A percentile compares a stretch with the other conserved stretches of the same genome.
phyloP scores from a whole-genome alignment of 2,888 invertebrate genomes.

The Morpho achilles region DNA sequence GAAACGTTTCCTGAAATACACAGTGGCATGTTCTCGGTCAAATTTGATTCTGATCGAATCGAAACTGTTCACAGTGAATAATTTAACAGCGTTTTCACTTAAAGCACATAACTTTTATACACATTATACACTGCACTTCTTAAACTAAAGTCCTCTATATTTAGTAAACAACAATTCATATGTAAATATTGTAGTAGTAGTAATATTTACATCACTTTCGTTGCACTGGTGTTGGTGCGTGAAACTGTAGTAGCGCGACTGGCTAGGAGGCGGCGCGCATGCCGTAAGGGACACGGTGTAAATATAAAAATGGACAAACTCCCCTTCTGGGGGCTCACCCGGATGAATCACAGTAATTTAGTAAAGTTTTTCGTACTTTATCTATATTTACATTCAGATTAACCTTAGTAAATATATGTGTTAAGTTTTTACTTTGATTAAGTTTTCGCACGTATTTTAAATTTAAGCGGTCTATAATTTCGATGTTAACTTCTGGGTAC shows the following conservation, averaged over 20 bases:
- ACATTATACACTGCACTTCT: slow-evolving; percentile 40
- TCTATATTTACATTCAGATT: slow-evolving; percentile 45
- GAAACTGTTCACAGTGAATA: slow-evolving; percentile 56
- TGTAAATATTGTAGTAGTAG: slow-evolving; percentile 69
- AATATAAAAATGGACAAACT: slow-evolving; percentile 78
- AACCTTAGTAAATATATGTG: slow-evolving; percentile 33
- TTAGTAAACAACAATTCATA: slow-evolving; percentile 63
- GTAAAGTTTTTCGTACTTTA: slow-evolving; percentile 46
- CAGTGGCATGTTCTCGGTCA: slow-evolving; percentile 61
- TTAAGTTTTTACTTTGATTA: slow-evolving; percentile 13
- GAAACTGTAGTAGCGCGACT: slow-evolving; percentile 73
- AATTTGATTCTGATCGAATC: slow-evolving; percentile 64
- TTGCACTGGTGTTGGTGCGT: slow-evolving; percentile 73
- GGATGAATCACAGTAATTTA: slow-evolving; percentile 71
- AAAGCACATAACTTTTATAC: slow-evolving; percentile 46
- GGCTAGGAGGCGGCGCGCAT: slow-evolving; percentile 75
- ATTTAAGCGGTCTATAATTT: slow-evolving; percentile 56
- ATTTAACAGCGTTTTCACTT: slow-evolving; percentile 49
- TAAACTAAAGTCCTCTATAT: slow-evolving; percentile 42
- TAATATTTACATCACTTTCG: slow-evolving; percentile 73
- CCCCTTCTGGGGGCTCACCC: slow-evolving; percentile 74
- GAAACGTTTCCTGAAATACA: slow-evolving; percentile 76
- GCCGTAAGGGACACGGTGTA: slow-evolving; percentile 73
- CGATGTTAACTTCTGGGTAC: slow-evolving; percentile 58
- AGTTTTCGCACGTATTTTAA: slow-evolving; percentile 40